A percentile compares a stretch with the other conserved stretches of the same genome.
Conservation (phyloP, 2,888 invertebrate species). For the Elmis aenea region DNA sequence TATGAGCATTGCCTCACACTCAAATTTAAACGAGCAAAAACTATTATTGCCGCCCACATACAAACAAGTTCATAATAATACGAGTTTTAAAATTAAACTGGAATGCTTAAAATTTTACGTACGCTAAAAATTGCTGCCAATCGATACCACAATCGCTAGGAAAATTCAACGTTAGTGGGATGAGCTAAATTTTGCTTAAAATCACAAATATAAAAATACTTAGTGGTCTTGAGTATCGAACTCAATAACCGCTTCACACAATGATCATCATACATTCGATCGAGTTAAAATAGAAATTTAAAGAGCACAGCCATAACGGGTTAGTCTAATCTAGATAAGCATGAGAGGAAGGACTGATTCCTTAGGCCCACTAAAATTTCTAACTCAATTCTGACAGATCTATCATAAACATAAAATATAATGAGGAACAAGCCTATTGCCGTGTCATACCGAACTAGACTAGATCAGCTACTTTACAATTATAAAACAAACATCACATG, state of each 20-base stretch:
- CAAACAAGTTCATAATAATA: too few relatives aligned
- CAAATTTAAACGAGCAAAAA: too few relatives aligned
- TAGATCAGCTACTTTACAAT: constrained; percentile 10
- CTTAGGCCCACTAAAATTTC: constrained; percentile 15
- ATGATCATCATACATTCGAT: too few relatives aligned
- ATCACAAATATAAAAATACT: too few relatives aligned
- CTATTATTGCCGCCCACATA: too few relatives aligned
- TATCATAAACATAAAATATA: constrained; percentile 10
- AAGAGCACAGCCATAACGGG: constrained; percentile 31
- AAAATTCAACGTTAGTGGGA: too few relatives aligned
- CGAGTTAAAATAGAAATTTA: constrained; percentile 23
- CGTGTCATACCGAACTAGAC: constrained; percentile 18
- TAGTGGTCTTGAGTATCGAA: too few relatives aligned
- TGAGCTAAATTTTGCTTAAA: too few relatives aligned
- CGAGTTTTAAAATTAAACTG: constrained; percentile 7
- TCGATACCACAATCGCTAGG: too few relatives aligned
- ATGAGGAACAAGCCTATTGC: constrained; percentile 10
- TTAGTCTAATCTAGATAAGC: constrained; percentile 32
- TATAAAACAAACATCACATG: constrained; percentile 15
- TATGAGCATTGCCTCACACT: constrained; percentile 4
- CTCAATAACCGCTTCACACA: too few relatives aligned
- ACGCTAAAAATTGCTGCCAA: too few relatives aligned
- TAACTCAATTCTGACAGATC: constrained; percentile 14
- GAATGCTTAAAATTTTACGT: constrained; percentile 8
- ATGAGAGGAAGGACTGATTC: constrained; percentile 14